Evolutionary conservation across 2,888 invertebrate species (phyloP), one percentile per base, ranked within the genome.

Genomic region (Horisme vitalbata): DNA sequence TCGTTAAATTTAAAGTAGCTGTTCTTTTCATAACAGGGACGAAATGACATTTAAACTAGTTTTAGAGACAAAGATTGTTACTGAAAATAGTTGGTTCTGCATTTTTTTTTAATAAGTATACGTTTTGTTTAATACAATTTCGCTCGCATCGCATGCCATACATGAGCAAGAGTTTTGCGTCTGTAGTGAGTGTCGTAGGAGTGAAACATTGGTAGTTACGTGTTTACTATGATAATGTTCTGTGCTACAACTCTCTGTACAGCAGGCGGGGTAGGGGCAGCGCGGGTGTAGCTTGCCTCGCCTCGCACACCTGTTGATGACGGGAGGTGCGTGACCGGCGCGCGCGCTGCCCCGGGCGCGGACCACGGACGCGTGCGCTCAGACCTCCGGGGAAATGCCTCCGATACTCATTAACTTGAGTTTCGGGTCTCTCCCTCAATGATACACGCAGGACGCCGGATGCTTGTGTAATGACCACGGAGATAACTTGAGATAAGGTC

Each of bases 321-420:
- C 58, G 55, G 49, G 62, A 55, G 68, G 64, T 62, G 62, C 65
- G 67, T 71, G 71, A 61, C 68, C 66, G 67, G 65, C 70, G 65
- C 65, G 64, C 63, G 61, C 68, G 63, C 57, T 57, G 65, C 61
- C 65, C 52, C 62, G 62, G 71, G 74, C 71, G 58, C 59, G 65
- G 66, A 62, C 65, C 49, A 60, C 61, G 66, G 68, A 65, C 66
- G 49, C 73, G 76, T 71, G 71, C 70, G 65, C 70, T 57, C 52
- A 65, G 65, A 65, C 65, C 71, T 66, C 71, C 71, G 74, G 79
- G 77, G 76, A 77, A 79, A 82, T 75, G 82, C 83, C 83, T 82
- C 79, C 75, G 70, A 78, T 72, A 76, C 75, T 83, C 85, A 85
- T 87, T 86, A 86, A 83, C 72, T 84, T 68, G 79, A 79, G 72